Evolutionary conservation across 2,113 vertebrate species (phyloP), one percentile per base, ranked within the genome.

Genomic region (Scophthalmus maximus): DNA sequence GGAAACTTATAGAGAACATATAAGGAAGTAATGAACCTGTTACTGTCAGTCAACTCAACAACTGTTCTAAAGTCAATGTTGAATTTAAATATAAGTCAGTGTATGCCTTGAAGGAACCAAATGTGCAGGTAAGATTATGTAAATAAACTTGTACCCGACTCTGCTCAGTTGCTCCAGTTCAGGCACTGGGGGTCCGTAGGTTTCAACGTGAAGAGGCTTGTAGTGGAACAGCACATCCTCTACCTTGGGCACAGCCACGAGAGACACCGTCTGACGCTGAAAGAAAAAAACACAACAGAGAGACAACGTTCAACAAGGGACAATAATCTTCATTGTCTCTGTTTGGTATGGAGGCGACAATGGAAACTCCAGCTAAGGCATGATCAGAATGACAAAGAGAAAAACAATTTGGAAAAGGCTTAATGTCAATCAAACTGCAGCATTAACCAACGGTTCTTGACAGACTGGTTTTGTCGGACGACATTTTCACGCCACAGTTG

Each of bases 221-320:
- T 99, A 98, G 1, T 91, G 89, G 81, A 98, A 99, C 4, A 98
- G 88, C 38, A 90, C 84, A 84, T 98, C 97, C 63, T 96, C 94
- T 51, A 97, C 76, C 81, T 88, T 95, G 1, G 93, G 90, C 68
- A 96, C 78, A 9, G 96, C 92, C 84, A 94, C 93, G 66, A 98
- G 92, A 47, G 95, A 96, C 91, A 98, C 95, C 2, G 95, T 95
- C 63, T 98, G 96, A 83, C 93, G 91, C 98, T 99, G 71, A 38
- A 63, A 60, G n/a, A 38, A 56, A 38, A 46, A 69, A 47, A 81
- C 15, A 74, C 15, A 51, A 74, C 20, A 73, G 18, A 63, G 12
- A 34, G 12, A 63, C 1, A 52, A 64, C 2, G 56, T 29, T 81
- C 6, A 79, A 70, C 25, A 73, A 0, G 15, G 46, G 15, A 86